These are phyloP conservation scores for Oscarella lobularis DNA, from an alignment of 37 sponge, comb jelly and placozoan species.

Conservation along the genomic window DNA sequence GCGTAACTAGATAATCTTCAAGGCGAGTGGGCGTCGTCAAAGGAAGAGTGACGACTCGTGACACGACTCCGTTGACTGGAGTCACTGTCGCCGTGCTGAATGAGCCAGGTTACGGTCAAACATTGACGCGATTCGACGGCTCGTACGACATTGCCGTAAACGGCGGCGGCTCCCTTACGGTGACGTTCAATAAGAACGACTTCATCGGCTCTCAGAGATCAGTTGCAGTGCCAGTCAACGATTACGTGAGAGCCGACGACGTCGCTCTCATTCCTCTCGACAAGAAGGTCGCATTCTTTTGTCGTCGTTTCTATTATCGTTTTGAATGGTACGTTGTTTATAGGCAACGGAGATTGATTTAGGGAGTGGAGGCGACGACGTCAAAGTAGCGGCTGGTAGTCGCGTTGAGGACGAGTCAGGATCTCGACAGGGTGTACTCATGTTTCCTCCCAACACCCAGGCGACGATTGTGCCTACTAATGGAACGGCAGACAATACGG, in stretches of 20 bases:
- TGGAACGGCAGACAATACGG: not conserved
- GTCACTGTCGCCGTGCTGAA: not conserved
- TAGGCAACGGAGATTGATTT: not conserved
- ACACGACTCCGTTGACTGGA: not conserved
- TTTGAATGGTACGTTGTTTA: no score
- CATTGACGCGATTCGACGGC: not conserved
- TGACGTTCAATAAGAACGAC: not conserved
- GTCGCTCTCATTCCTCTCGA: not conserved
- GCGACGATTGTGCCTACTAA: not conserved
- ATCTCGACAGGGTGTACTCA: not conserved
- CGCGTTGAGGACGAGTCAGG: not conserved
- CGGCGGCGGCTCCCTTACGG: not conserved
- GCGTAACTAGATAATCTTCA: not conserved
- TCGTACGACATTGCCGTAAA: not conserved
- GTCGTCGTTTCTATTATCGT: no score
- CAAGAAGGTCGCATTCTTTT: not conserved
- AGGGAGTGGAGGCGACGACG: not conserved
- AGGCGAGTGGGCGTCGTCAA: not conserved
- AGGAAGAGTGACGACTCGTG: not conserved
- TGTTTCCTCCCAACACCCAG: not conserved
- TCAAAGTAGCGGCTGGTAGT: not conserved
- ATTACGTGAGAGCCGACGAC: not conserved
- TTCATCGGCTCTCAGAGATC: not conserved
- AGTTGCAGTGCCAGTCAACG: not conserved
- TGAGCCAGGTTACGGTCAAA: not conserved